Base-by-base conservation (phyloP, 2,888 invertebrate species). In the Pandemis corylana region DNA sequence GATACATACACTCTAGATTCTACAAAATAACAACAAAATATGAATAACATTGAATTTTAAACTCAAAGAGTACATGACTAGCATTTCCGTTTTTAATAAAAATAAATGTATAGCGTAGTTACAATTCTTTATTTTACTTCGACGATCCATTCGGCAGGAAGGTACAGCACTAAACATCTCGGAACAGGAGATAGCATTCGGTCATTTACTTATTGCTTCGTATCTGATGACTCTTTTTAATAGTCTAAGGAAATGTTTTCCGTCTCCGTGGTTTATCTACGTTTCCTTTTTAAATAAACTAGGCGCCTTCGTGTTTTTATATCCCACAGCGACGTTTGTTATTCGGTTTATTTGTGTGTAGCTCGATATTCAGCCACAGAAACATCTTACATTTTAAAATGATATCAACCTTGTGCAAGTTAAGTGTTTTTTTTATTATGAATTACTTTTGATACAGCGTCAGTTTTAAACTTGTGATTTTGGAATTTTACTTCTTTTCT, bases 201-300 rank as follows among this genome's bases (percentile, higher is more conserved):
- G 88, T 88, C 88, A 89, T 92, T 91, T 90, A 87, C 89, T 91
- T 90, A 90, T 91, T 91, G 86, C 90, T 88, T 83, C 87, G 81
- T 80, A 81, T 81, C 79, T 88, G 89, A 89, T 85, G 89, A 89
- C 82, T 83, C 83, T 83, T 86, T 84, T 86, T 87, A 87, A 88
- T 85, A 86, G 83, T 80, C 79, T 80, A 81, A 80, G 85, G 83
- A 88, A 87, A 89, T 85, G 85, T 89, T 87, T 89, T 86, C 85
- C 85, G 82, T 81, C 83, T 83, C 82, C 86, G 86, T 88, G 87
- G 86, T 88, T 90, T 92, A 90, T 91, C 90, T 86, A 84, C 77
- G 76, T 77, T 76, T 81, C 74, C 77, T 80, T 80, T 82, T 82
- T 81, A 85, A 87, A 84, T 85, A 83, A 83, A 79, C 78, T 77